Evolutionary conservation across 2,797 vertebrate genomes (phyloP).

Genomic region (Jordanella pulchra): DNA sequence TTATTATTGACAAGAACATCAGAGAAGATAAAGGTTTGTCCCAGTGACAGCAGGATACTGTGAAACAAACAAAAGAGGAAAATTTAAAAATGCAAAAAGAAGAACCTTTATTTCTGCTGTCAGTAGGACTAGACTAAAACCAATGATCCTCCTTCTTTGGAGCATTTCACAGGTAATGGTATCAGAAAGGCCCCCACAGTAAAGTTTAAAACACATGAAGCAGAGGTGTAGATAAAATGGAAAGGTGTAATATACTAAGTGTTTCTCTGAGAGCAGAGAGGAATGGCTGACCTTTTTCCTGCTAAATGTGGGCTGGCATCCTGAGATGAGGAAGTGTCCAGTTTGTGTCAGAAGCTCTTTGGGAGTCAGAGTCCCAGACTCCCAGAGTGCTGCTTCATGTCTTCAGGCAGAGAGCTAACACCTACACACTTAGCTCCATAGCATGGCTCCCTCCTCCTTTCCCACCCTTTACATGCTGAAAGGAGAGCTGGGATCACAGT

Average conservation of each 20-base stretch:
- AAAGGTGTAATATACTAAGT: background rate
- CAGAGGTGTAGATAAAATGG: background rate
- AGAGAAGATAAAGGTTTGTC: no score
- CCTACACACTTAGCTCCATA: slow-evolving; percentile 77
- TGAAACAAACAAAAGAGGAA: background rate
- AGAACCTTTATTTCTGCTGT: no score
- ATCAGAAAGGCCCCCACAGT: background rate
- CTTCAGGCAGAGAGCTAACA: slow-evolving; percentile 70
- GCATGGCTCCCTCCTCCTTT: slow-evolving; percentile 58
- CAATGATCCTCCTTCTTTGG: no score
- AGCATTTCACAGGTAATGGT: background rate
- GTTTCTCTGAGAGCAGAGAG: slow-evolving; percentile 9
- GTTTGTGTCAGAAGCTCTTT: slow-evolving; percentile 69
- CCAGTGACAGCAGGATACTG: background rate
- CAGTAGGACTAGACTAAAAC: no score
- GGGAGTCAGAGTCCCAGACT: slow-evolving; percentile 52
- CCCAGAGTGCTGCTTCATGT: slow-evolving; percentile 74
- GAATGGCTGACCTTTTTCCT: slow-evolving; percentile 50
- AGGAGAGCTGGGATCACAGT: slow-evolving; percentile 61
- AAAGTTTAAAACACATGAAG: background rate
- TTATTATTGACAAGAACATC: background rate
- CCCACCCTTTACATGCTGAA: slow-evolving; percentile 54
- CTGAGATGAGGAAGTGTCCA: slow-evolving; percentile 56
- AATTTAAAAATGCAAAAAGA: background rate
- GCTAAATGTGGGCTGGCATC: slow-evolving; percentile 59